Percentiles rank a stretch among this genome's conserved stretches.
Conservation (phyloP, 2,113 vertebrate species). For the Microcebus jonahi region DNA sequence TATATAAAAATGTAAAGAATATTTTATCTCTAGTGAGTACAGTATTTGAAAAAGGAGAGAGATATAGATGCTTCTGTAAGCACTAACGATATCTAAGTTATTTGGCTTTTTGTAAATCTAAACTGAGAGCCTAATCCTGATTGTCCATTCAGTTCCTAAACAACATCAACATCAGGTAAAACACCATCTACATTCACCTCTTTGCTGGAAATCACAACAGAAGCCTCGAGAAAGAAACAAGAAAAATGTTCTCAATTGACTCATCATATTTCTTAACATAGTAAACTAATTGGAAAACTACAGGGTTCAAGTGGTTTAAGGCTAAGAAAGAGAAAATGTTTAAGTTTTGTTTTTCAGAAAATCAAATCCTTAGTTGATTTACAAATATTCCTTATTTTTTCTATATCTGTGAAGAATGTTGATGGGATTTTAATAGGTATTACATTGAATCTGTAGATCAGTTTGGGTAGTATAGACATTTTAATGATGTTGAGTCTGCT, state of each 20-base stretch:
- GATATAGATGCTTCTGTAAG: not conserved
- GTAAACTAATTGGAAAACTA: not conserved
- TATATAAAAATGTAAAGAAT: not conserved
- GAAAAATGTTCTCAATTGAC: not conserved
- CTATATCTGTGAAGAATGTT: too few relatives aligned
- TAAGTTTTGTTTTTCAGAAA: not conserved
- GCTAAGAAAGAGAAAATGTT: not conserved
- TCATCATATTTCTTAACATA: not conserved
- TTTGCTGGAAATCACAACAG: conserved; percentile 33
- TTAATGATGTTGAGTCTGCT: too few relatives aligned
- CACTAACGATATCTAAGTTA: not conserved
- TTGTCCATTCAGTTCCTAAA: conserved; percentile 29
- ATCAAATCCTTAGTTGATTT: not conserved
- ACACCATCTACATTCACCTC: not conserved
- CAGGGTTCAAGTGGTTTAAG: not conserved
- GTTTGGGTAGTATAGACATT: too few relatives aligned
- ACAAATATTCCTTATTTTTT: not conserved
- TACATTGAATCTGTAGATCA: too few relatives aligned
- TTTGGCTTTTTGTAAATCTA: conserved; percentile 5
- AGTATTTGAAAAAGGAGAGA: not conserved
- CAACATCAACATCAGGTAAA: conserved; percentile 4
- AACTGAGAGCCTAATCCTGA: not conserved
- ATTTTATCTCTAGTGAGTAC: not conserved
- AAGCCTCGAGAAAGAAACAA: not conserved
- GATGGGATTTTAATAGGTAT: too few relatives aligned